Conservation (phyloP, 1,140 invertebrate genomes). For the Drosophila orena region DNA sequence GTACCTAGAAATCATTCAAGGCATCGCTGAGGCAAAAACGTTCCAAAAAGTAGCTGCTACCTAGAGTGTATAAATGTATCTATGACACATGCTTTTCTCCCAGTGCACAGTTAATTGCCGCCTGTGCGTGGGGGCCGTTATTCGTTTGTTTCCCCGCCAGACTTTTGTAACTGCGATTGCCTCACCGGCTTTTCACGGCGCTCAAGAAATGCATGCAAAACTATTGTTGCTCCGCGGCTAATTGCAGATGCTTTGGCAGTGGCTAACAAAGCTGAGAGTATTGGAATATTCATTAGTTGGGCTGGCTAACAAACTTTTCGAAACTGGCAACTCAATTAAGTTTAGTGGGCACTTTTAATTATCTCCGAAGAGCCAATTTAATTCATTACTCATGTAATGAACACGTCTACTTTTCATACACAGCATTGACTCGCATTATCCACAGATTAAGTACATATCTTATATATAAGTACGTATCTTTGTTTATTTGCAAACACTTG, state of each 20-base stretch:
- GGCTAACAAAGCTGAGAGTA: slow-evolving; percentile 23
- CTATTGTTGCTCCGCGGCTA: slow-evolving; percentile 54
- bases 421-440: no score
- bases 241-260: slow-evolving; percentile 37
- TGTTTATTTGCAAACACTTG: neutral
- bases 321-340: neutral
- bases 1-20: no score
- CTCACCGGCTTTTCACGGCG: slow-evolving; percentile 47
- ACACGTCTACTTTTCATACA: no score
- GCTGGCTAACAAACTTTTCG: slow-evolving; percentile 8
- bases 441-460: no score
- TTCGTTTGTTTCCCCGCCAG: slow-evolving; percentile 26
- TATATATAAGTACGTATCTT: no score
- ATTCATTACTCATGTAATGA: no score
- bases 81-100: neutral
- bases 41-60: neutral
- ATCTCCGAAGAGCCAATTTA: no score
- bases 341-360: neutral
- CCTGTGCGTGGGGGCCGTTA: slow-evolving; percentile 65
- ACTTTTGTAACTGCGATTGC: slow-evolving; percentile 67
- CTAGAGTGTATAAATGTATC: neutral
- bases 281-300: slow-evolving; percentile 13
- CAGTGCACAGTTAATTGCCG: slow-evolving; percentile 61
- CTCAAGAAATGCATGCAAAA: slow-evolving; percentile 51
- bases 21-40: no score